Evolutionary conservation across 2,888 invertebrate species (phyloP).

Genomic region (Dryocosmus kuriphilus): DNA sequence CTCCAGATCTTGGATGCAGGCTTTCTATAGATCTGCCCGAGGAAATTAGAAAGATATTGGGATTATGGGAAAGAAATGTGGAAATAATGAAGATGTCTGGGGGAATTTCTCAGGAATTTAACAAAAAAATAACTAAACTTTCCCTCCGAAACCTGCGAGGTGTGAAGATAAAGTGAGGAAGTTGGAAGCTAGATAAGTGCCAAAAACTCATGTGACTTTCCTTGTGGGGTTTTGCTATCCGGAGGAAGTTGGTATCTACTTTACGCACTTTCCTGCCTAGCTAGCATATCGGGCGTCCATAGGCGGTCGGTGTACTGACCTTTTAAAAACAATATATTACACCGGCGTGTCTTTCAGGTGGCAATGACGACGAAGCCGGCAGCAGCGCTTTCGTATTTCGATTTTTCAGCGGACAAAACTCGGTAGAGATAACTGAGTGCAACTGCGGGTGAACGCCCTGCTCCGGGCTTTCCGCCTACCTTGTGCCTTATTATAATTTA

Average conservation of each 20-base stretch:
- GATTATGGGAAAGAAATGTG: not conserved
- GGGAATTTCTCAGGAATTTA: not conserved
- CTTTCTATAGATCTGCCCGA: not conserved
- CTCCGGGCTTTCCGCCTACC: constrained; percentile 63
- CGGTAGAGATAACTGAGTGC: constrained; percentile 60
- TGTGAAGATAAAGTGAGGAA: constrained; percentile 19
- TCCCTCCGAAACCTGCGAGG: not conserved
- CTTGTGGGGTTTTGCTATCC: constrained; percentile 60
- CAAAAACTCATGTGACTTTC: constrained; percentile 40
- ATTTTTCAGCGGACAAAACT: constrained; percentile 62
- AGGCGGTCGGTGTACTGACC: constrained; percentile 48
- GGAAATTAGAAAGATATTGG: not conserved
- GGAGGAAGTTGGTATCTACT: constrained; percentile 68
- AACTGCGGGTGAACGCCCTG: constrained; percentile 72
- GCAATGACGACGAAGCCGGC: constrained; percentile 50
- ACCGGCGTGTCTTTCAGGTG: constrained; percentile 51
- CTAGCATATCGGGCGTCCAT: constrained; percentile 61
- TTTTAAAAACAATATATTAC: constrained; percentile 54
- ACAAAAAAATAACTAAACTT: not conserved
- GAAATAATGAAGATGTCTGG: not conserved
- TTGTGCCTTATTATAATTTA: constrained; percentile 63
- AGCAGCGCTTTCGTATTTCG: constrained; percentile 60
- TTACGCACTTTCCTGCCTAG: constrained; percentile 60
- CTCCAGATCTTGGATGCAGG: not conserved
- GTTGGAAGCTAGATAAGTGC: constrained; percentile 53